Percentiles rank a stretch among this genome's conserved stretches.
These are phyloP conservation scores for Tortricodes alternella DNA, from an alignment of 2,888 invertebrate genomes.

Conservation along the genomic window DNA sequence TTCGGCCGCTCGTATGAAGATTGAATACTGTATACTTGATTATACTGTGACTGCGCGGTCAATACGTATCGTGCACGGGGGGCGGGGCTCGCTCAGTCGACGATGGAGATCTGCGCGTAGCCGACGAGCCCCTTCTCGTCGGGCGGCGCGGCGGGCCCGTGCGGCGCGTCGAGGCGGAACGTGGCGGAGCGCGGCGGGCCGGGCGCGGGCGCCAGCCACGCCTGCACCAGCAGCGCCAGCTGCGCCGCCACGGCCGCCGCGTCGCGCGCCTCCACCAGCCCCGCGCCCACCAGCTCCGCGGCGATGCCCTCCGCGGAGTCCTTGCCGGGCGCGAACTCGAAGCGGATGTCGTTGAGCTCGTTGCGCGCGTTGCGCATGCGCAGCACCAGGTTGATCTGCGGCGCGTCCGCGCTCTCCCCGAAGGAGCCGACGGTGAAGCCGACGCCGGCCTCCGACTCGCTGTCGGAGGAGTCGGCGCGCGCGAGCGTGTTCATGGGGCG, in stretches of 20 bases:
- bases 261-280: slow-evolving; percentile 96
- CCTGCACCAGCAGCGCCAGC: slow-evolving; percentile 94
- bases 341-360: slow-evolving; percentile 98
- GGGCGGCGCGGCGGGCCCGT: slow-evolving; percentile 85
- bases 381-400: slow-evolving; percentile 91
- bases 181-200: slow-evolving; percentile 87
- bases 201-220: slow-evolving; percentile 72
- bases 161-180: slow-evolving; percentile 88
- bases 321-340: slow-evolving; percentile 97
- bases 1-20: too few relatives aligned
- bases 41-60: background rate
- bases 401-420: slow-evolving; percentile 51
- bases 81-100: slow-evolving; percentile 83
- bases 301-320: slow-evolving; percentile 97
- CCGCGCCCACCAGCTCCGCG: slow-evolving; percentile 97
- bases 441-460: slow-evolving; percentile 72
- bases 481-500: slow-evolving; percentile 84
- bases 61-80: slow-evolving; percentile 19
- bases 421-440: slow-evolving; percentile 64
- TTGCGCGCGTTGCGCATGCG: slow-evolving; percentile 95
- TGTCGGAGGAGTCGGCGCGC: slow-evolving; percentile 84
- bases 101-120: slow-evolving; percentile 98
- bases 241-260: slow-evolving; percentile 95
- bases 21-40: too few relatives aligned
- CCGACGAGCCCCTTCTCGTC: slow-evolving; percentile 98